phyloP scores from a whole-genome alignment of 2,888 invertebrate species.

The Corythucha ciliata region DNA sequence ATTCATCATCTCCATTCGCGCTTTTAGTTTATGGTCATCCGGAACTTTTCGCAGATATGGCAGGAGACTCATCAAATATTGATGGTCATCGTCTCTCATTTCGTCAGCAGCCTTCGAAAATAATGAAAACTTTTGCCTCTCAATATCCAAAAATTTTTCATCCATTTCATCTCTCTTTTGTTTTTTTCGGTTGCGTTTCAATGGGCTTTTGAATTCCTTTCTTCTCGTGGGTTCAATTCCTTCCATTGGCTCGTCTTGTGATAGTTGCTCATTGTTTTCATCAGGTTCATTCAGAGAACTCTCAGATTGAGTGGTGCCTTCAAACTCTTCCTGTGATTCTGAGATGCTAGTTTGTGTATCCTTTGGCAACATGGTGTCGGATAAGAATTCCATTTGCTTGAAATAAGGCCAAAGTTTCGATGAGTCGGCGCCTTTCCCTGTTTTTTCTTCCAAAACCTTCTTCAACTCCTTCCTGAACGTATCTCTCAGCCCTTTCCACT shows the following conservation, averaged over 20 bases:
- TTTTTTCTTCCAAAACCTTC: neutral
- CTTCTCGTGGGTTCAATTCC: neutral
- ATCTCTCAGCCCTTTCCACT: constrained; percentile 10
- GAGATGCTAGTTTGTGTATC: constrained; percentile 5
- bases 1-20: constrained; percentile 2
- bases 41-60: constrained; percentile 6
- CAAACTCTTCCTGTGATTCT: neutral
- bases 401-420: neutral
- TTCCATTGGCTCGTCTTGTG: neutral
- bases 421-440: constrained; percentile 1
- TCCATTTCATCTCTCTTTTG: too few relatives aligned
- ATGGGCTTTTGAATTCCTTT: neutral
- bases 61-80: constrained; percentile 1
- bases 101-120: neutral
- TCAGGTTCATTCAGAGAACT: too few relatives aligned
- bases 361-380: constrained; percentile 3
- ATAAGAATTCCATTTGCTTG: constrained; percentile 6
- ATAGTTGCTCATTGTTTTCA: too few relatives aligned
- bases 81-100: neutral
- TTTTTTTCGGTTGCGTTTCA: constrained; percentile 4
- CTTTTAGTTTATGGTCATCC: neutral
- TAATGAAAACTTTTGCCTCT: constrained; percentile 3
- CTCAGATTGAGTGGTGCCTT: neutral
- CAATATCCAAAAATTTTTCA: neutral
- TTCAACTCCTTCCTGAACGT: neutral